Percentiles rank a stretch among this genome's conserved stretches.
These are phyloP conservation scores for Thereva nobilitata DNA, from an alignment of 2,888 invertebrate genomes.

Conservation along the genomic window DNA sequence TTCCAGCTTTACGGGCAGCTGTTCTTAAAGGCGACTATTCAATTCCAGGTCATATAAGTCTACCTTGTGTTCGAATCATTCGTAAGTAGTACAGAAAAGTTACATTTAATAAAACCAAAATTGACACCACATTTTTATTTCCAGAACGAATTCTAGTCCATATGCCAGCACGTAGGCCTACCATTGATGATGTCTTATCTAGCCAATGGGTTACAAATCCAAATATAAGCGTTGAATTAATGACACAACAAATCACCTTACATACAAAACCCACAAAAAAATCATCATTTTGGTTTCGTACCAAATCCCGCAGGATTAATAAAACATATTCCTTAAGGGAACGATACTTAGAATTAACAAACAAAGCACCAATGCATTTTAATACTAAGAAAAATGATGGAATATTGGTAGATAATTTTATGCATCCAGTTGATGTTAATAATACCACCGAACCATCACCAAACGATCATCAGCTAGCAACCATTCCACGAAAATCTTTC, in stretches of 20 bases:
- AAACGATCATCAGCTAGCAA: conserved; percentile 29
- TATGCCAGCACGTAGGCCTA: conserved; percentile 59
- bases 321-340: conserved; percentile 55
- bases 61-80: conserved; percentile 61
- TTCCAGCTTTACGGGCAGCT: conserved; percentile 69
- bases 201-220: conserved; percentile 63
- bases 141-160: conserved; percentile 61
- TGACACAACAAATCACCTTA: conserved; percentile 55
- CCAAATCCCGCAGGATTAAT: conserved; percentile 53
- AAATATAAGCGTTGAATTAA: conserved; percentile 53
- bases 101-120: not conserved
- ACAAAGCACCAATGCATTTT: conserved; percentile 55
- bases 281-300: conserved; percentile 54
- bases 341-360: conserved; percentile 54
- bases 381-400: conserved; percentile 56
- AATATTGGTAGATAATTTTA: conserved; percentile 54
- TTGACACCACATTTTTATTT: conserved; percentile 5
- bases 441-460: conserved; percentile 6
- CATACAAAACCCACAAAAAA: conserved; percentile 52
- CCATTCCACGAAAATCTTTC: conserved; percentile 50
- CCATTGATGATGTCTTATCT: conserved; percentile 59
- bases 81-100: conserved; percentile 51
- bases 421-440: conserved; percentile 54
- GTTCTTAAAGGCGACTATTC: conserved; percentile 68
- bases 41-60: conserved; percentile 61